Percentiles rank a stretch among this genome's conserved stretches.
phyloP scores from a whole-genome alignment of 2,888 invertebrate species.

The Pyrrhia umbra region DNA sequence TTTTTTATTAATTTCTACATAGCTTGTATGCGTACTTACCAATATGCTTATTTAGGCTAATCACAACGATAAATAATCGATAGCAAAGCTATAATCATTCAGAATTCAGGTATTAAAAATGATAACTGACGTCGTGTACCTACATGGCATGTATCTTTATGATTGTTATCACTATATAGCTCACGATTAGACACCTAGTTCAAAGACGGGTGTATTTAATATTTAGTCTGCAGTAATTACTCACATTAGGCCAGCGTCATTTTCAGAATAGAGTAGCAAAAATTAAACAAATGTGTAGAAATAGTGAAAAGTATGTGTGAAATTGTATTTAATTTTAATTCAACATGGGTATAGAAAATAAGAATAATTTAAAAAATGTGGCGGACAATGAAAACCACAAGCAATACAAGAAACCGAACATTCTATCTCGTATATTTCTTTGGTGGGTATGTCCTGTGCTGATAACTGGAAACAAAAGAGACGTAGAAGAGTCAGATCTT shows the following conservation, averaged over 20 bases:
- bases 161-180: slow-evolving; percentile 60
- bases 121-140: slow-evolving; percentile 45
- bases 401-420: slow-evolving; percentile 77
- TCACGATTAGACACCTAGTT: slow-evolving; percentile 51
- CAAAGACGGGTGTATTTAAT: slow-evolving; percentile 36
- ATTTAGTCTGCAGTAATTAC: slow-evolving; percentile 41
- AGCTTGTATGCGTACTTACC: slow-evolving; percentile 3
- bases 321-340: slow-evolving; percentile 7
- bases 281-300: slow-evolving; percentile 20
- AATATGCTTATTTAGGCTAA: slow-evolving; percentile 46
- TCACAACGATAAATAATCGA: slow-evolving; percentile 51
- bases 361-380: slow-evolving; percentile 30
- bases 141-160: slow-evolving; percentile 48
- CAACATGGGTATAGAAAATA: slow-evolving; percentile 43
- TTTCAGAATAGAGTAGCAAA: slow-evolving; percentile 17
- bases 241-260: slow-evolving; percentile 29
- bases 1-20: neutral
- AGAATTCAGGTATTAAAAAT: slow-evolving; percentile 41
- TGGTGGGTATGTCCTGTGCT: slow-evolving; percentile 88
- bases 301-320: slow-evolving; percentile 25
- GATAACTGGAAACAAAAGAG: slow-evolving; percentile 89
- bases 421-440: slow-evolving; percentile 81
- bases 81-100: slow-evolving; percentile 41
- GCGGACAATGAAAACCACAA: slow-evolving; percentile 30
- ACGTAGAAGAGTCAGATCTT: slow-evolving; percentile 92